Evolutionary conservation across 2,113 vertebrate species (phyloP).

Genomic region (Labrus mixtus): DNA sequence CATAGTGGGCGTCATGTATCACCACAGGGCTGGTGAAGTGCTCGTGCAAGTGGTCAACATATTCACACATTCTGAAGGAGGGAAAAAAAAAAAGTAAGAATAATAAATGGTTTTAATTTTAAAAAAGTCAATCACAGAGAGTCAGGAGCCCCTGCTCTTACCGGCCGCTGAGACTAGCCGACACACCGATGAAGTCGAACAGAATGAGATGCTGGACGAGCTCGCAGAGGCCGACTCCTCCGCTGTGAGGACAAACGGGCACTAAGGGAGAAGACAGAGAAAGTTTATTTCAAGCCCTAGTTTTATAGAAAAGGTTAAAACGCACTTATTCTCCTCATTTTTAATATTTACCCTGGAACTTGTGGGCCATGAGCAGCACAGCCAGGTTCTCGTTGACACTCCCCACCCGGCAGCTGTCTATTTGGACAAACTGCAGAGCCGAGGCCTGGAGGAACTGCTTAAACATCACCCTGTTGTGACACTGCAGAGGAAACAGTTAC

Average conservation of each 20-base stretch:
- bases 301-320: too few relatives aligned
- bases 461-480: conserved; percentile 89
- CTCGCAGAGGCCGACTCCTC: conserved; percentile 89
- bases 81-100: not conserved
- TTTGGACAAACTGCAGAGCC: conserved; percentile 89
- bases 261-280: conserved; percentile 58
- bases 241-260: conserved; percentile 88
- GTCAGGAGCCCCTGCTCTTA: conserved; percentile 34
- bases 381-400: conserved; percentile 91
- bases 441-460: conserved; percentile 89
- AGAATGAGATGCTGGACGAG: conserved; percentile 87
- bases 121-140: not conserved
- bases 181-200: conserved; percentile 85
- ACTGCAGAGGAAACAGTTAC: conserved; percentile 59
- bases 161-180: conserved; percentile 81
- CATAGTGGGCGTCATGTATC: conserved; percentile 85
- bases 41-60: conserved; percentile 89
- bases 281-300: not conserved
- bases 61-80: conserved; percentile 89
- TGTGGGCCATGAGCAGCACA: conserved; percentile 88
- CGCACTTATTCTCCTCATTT: too few relatives aligned
- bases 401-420: conserved; percentile 89
- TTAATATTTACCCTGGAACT: conserved; percentile 81
- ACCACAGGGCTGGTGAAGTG: conserved; percentile 87
- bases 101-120: not conserved